phyloP scores from a whole-genome alignment of 2,797 vertebrate species.

The Sardinella longiceps region DNA sequence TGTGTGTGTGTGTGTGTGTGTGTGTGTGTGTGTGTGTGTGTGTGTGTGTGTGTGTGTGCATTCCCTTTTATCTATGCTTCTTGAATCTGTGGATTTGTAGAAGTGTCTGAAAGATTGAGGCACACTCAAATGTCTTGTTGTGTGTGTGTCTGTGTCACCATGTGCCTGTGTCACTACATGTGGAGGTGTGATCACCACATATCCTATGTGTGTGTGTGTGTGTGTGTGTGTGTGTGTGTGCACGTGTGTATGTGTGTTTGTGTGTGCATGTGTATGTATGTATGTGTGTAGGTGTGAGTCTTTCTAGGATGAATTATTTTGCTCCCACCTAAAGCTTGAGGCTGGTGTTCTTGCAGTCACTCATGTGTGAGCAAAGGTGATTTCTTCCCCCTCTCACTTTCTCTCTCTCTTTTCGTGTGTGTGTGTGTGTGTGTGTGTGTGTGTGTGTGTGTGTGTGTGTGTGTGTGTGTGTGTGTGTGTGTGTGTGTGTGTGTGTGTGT shows the following conservation, averaged over 20 bases:
- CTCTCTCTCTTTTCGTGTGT: neutral
- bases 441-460: neutral
- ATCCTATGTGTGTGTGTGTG: neutral
- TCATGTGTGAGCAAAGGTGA: constrained; percentile 1
- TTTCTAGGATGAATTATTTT: neutral
- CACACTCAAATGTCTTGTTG: neutral
- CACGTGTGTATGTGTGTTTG: neutral
- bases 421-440: constrained; percentile 10
- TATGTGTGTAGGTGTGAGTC: neutral
- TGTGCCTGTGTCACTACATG: neutral
- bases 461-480: constrained; percentile 29
- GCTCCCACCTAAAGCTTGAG: neutral
- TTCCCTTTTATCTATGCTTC: neutral
- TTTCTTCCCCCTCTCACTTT: neutral
- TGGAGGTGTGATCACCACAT: neutral
- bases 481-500: neutral
- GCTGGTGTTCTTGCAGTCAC: constrained; percentile 1
- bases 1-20: neutral
- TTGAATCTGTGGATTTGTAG: too few relatives aligned
- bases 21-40: too few relatives aligned
- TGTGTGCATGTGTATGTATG: neutral
- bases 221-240: constrained; percentile 16
- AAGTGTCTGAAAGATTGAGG: neutral
- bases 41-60: neutral
- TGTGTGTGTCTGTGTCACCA: neutral